Evolutionary conservation across 2,888 invertebrate genomes (phyloP).

Genomic region (Rotaria socialis): DNA sequence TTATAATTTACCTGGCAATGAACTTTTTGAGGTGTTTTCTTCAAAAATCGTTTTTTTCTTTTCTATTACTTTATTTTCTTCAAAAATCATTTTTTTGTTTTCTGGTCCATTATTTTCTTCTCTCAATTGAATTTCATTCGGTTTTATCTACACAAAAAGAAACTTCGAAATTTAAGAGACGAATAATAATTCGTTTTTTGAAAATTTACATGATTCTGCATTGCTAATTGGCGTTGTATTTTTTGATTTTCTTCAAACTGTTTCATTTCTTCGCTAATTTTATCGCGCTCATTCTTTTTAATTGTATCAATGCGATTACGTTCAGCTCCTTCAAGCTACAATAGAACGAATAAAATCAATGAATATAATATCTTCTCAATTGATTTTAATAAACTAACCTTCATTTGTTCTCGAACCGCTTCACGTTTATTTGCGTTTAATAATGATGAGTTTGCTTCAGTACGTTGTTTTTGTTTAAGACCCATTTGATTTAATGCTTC

Average conservation of each 20-base stretch:
- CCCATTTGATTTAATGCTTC: conserved; percentile 62
- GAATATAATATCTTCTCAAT: neutral
- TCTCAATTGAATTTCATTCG: neutral
- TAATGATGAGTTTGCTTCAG: conserved; percentile 56
- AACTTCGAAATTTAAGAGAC: no score
- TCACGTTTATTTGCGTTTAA: conserved; percentile 57
- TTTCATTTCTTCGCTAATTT: conserved; percentile 69
- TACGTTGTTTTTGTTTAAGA: conserved; percentile 63
- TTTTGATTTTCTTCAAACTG: conserved; percentile 61
- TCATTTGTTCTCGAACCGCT: conserved; percentile 66
- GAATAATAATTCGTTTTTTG: no score
- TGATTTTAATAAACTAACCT: conserved; percentile 52
- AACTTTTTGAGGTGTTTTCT: neutral
- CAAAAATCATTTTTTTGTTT: neutral
- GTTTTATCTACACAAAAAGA: neutral
- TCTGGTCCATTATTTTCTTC: neutral
- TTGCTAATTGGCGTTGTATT: conserved; percentile 1
- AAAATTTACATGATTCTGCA: neutral
- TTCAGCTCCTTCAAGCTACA: conserved; percentile 62
- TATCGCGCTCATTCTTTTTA: conserved; percentile 66
- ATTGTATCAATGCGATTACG: conserved; percentile 67
- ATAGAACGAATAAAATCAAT: neutral
- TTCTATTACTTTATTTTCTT: neutral
- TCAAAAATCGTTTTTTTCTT: conserved; percentile 12
- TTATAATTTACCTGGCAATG: neutral